Evolutionary conservation across 2,113 vertebrate species (phyloP).

Genomic region (Tragelaphus scriptus): DNA sequence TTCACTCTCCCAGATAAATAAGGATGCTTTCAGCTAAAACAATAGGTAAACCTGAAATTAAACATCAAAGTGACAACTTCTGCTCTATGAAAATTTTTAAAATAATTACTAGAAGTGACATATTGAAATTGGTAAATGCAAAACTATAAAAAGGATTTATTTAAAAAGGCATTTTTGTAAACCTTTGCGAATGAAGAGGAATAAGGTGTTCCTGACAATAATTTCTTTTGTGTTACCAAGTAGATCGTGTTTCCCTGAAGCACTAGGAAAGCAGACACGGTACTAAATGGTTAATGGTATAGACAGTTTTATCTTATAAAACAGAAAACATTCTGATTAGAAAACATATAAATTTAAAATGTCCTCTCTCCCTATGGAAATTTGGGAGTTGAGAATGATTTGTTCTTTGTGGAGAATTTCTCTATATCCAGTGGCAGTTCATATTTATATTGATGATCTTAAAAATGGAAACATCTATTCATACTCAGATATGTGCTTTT

Average conservation of each 20-base stretch:
- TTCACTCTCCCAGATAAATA: background rate
- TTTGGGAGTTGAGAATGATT: background rate
- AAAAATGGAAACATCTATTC: background rate
- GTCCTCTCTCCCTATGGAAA: background rate
- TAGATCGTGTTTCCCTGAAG: background rate
- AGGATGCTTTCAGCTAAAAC: background rate
- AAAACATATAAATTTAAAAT: background rate
- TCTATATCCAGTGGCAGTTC: background rate
- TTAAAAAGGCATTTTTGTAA: constrained; percentile 16
- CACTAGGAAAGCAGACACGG: background rate
- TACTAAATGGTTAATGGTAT: constrained; percentile 20
- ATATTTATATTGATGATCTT: background rate
- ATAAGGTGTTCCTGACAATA: constrained; percentile 31
- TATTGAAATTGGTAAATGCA: background rate
- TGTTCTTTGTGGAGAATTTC: background rate
- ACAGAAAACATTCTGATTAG: background rate
- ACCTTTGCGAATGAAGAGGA: constrained; percentile 32
- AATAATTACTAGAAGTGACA: constrained; percentile 18
- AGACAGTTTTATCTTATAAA: background rate
- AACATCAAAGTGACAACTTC: background rate
- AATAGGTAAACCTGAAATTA: constrained; percentile 2
- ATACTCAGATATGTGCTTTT: background rate
- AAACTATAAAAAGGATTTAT: background rate
- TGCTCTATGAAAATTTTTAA: constrained; percentile 12
- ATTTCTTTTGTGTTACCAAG: constrained; percentile 1